These are phyloP conservation scores for Muscina levida DNA, from an alignment of 2,888 invertebrate species.

Conservation along the genomic window DNA sequence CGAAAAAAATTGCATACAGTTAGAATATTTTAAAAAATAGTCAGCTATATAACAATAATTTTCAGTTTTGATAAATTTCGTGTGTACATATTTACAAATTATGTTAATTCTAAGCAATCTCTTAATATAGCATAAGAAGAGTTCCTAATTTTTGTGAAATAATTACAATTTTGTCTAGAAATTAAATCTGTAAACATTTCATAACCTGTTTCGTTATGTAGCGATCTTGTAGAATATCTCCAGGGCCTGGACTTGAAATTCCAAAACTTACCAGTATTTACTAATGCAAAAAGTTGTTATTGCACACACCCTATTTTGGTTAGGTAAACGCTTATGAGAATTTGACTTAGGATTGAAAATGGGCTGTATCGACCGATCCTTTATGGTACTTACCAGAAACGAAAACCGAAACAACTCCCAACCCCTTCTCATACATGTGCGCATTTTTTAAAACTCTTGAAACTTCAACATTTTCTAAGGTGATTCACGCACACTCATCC, in stretches of 20 bases:
- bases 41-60: background rate
- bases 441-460: too few relatives aligned
- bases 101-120: conserved; percentile 18
- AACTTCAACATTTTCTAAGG: too few relatives aligned
- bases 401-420: too few relatives aligned
- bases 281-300: conserved; percentile 44
- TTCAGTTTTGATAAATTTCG: conserved; percentile 37
- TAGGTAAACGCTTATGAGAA: conserved; percentile 6
- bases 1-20: conserved; percentile 11
- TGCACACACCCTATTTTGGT: conserved; percentile 26
- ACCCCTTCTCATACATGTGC: too few relatives aligned
- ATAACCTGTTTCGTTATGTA: conserved; percentile 13
- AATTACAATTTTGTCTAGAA: conserved; percentile 16
- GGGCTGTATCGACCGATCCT: conserved; percentile 16
- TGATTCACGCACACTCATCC: too few relatives aligned
- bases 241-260: too few relatives aligned
- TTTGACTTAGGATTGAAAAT: conserved; percentile 10
- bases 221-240: conserved; percentile 14
- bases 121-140: conserved; percentile 36
- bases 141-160: conserved; percentile 14
- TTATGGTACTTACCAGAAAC: too few relatives aligned
- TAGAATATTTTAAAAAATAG: background rate
- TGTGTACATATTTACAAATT: conserved; percentile 1
- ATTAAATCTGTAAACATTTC: background rate
- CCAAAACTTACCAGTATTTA: too few relatives aligned